Base-by-base conservation (phyloP, 2,888 invertebrate species). In the Chloromyia formosa region DNA sequence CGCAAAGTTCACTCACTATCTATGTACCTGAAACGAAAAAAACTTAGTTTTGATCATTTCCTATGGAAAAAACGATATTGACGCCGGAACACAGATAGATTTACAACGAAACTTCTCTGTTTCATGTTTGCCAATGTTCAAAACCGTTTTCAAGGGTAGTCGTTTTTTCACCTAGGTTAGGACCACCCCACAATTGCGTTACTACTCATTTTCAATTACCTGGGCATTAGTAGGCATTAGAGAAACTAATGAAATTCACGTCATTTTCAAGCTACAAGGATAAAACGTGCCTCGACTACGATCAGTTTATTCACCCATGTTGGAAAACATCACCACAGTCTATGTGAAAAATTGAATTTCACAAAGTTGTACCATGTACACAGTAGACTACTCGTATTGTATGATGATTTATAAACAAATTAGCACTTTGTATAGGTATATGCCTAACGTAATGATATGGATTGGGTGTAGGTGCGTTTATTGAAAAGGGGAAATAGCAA, bases 241-340 rank as follows among this genome's bases (percentile, higher is more conserved):
- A 12, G 20, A 60, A 20, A 60, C 60, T 23, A 60, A 23, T 23
- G 60, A 60, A 60, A 23, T 60, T 23, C 56, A 18, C 56, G 61
- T 27, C 16, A 10, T 61, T 61, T 61, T 61, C 12, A 22, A 27
- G 7, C 3, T 64, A 64, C 64, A 64, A 64, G 64, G 64, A 64
- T 22, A 45, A 66, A 45, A 45, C 66, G 18, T 45, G 45, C n/a
- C 18, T 14, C 2, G 66, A 45, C 5, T 45, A 5, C 22, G 2
- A 45, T 20, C 27, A 66, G 66, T 42, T 45, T 66, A 20, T 66
- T 66, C 27, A 66, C 66, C 66, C 49, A 20, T 49, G 49, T 49
- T 49, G 12, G 49, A 49, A 49, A 49, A 35, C n/a, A n/a, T n/a
- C n/a, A n/a, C n/a, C n/a, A n/a, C 7, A 16, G 54, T 54, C 54